phyloP scores from a whole-genome alignment of 2,888 invertebrate genomes.

The Lamellibrachia satsuma region DNA sequence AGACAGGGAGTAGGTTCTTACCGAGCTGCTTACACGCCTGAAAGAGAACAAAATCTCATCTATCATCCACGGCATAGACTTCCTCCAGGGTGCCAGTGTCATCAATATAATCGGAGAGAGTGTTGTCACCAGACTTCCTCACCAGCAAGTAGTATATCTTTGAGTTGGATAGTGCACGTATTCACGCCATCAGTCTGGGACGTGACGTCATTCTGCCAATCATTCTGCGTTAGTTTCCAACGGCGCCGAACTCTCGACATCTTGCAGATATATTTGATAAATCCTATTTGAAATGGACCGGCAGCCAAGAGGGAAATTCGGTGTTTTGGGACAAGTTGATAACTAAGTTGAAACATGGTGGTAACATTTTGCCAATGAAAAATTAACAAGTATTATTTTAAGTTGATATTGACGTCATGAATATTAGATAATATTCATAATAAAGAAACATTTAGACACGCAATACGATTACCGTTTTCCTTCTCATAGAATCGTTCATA shows the following conservation, averaged over 20 bases:
- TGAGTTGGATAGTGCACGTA: background rate
- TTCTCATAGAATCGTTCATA: too few species aligned
- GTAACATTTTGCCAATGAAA: background rate
- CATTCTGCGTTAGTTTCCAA: background rate
- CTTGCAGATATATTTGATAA: background rate
- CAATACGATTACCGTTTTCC: background rate
- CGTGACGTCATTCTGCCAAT: background rate
- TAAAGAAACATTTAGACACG: too few species aligned
- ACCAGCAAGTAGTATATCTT: constrained; percentile 14
- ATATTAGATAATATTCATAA: too few species aligned
- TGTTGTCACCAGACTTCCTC: background rate
- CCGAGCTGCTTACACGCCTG: background rate
- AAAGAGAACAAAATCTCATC: background rate
- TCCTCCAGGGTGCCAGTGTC: background rate
- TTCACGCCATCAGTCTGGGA: background rate
- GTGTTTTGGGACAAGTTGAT: background rate
- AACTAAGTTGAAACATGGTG: background rate
- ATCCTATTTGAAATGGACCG: background rate
- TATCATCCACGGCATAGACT: background rate
- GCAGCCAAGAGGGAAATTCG: background rate
- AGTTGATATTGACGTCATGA: too few species aligned
- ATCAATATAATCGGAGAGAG: background rate
- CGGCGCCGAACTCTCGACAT: background rate
- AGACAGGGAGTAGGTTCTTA: background rate
- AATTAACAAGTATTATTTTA: background rate